phyloP scores from a whole-genome alignment of 2,113 vertebrate genomes.

The Syrmaticus mikado region DNA sequence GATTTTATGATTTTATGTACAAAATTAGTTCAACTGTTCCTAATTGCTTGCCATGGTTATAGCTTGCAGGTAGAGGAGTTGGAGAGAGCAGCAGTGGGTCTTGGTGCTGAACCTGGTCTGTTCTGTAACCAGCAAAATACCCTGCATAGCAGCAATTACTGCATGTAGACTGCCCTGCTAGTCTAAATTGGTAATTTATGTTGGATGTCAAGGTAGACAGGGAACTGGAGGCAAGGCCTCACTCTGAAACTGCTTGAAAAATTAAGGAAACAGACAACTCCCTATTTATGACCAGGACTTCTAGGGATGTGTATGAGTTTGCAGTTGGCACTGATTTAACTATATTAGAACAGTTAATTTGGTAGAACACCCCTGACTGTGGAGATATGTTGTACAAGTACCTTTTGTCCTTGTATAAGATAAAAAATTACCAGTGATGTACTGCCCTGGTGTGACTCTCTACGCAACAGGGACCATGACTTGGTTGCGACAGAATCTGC shows the following conservation, averaged over 20 bases:
- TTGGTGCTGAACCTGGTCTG: neutral
- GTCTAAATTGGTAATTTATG: neutral
- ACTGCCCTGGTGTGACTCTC: neutral
- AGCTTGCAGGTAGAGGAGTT: neutral
- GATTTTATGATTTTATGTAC: too few species aligned
- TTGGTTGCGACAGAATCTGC: neutral
- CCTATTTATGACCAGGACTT: neutral
- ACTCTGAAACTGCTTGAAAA: neutral
- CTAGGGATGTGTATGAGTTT: neutral
- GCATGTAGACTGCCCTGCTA: neutral
- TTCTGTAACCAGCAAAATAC: neutral
- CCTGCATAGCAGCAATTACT: neutral
- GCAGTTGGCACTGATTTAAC: neutral
- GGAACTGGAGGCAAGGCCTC: neutral
- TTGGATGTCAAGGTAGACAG: neutral
- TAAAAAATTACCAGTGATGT: neutral
- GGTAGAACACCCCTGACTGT: rapidly evolving
- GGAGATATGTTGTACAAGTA: neutral
- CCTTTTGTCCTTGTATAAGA: neutral
- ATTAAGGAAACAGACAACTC: neutral
- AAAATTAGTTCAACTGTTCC: neutral
- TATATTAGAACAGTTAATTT: neutral
- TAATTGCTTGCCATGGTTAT: neutral
- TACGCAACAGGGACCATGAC: neutral
- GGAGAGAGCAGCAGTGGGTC: neutral